These are phyloP conservation scores for Microtus californicus DNA, from an alignment of 2,797 vertebrate genomes.

Conservation along the genomic window DNA sequence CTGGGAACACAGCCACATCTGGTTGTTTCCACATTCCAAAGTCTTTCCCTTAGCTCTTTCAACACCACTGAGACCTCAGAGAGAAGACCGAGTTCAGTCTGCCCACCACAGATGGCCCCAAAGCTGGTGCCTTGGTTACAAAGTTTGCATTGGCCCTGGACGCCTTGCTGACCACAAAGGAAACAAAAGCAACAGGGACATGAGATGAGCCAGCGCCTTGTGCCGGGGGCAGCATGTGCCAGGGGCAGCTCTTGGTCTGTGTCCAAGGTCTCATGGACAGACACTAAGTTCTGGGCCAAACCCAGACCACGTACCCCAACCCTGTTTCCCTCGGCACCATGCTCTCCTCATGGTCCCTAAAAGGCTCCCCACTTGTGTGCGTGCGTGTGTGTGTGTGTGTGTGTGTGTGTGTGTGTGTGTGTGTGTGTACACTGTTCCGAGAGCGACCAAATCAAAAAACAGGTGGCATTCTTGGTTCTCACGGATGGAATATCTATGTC, in stretches of 20 bases:
- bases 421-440: neutral
- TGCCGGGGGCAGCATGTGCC: neutral
- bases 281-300: neutral
- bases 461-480: neutral
- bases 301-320: neutral
- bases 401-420: neutral
- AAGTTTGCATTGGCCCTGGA: neutral
- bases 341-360: accelerated
- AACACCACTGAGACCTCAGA: neutral
- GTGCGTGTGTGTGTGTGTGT: no score
- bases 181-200: neutral
- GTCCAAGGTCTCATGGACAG: neutral
- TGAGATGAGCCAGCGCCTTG: neutral
- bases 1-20: neutral
- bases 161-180: neutral
- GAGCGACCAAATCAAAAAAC: neutral
- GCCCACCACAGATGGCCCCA: neutral
- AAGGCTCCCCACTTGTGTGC: neutral
- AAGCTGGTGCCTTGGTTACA: accelerated
- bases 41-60: neutral
- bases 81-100: accelerated
- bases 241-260: neutral
- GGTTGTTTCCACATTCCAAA: neutral
- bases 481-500: accelerated
- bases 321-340: neutral